These are phyloP conservation scores for Ylistrum balloti DNA, from an alignment of 1,140 invertebrate genomes.

Conservation along the genomic window DNA sequence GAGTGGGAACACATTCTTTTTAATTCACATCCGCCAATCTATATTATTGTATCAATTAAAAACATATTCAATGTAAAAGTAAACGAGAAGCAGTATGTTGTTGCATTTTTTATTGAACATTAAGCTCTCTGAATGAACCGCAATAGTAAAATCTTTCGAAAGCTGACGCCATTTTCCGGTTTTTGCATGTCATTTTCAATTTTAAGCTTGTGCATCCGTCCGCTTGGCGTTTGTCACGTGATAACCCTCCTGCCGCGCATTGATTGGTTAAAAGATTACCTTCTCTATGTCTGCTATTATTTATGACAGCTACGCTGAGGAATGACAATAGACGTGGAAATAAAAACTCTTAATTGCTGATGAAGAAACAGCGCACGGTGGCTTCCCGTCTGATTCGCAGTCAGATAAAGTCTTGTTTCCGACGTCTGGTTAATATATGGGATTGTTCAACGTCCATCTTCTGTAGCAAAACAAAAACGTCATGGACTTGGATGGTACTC, in stretches of 20 bases:
- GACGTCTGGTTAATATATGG: not conserved
- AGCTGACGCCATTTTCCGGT: not conserved
- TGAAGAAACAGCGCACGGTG: conserved; percentile 7
- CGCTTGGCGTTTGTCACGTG: conserved; percentile 14
- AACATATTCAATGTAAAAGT: not conserved
- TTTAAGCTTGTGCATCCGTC: conserved; percentile 31
- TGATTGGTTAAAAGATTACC: not conserved
- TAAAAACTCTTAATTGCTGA: conserved; percentile 21
- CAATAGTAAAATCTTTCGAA: not conserved
- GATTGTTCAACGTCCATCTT: conserved; percentile 26
- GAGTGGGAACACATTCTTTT: not conserved
- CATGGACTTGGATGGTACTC: conserved; percentile 13
- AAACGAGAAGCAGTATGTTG: not conserved
- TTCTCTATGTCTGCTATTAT: not conserved
- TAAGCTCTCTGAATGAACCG: not conserved
- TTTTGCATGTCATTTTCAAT: conserved; percentile 19
- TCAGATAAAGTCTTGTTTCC: not conserved
- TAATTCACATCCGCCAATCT: not conserved
- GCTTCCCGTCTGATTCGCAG: conserved; percentile 15
- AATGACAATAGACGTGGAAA: conserved; percentile 29
- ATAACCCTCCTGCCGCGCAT: not conserved
- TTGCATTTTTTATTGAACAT: not conserved
- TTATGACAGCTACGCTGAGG: not conserved
- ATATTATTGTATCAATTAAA: not conserved
- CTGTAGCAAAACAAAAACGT: not conserved